Evolutionary conservation across 2,888 invertebrate species (phyloP), one percentile per base, ranked within the genome.

Genomic region (Dusona sp.): DNA sequence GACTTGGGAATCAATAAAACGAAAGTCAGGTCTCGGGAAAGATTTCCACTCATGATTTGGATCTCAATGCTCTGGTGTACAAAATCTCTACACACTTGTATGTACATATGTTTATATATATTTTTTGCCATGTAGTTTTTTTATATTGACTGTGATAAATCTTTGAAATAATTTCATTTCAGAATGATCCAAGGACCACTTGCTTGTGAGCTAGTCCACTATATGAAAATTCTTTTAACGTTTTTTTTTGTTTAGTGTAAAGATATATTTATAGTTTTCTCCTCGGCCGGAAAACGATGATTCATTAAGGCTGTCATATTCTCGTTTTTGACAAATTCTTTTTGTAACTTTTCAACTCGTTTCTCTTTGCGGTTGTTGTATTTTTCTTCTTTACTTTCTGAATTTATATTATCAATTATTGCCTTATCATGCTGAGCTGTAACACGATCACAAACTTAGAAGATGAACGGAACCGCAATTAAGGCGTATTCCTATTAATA

Each of bases 401-500:
- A 25, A 67, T 72, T 51, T 51, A 45, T 54, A 65, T 72, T 79
- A 72, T 80, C 83, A 86, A 83, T 83, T 80, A 83, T 86, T 86
- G 83, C 83, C 79, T 83, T 65, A 38, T 38, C 79, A 57, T 36
- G 79, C 57, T 67, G 74, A 68, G 45, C 64, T 36, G 25, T 29
- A 45, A 48, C 36, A 19, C 42, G 48, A 48, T 33, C 48, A 29
- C 57, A 42, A 73, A 54, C 72, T 57, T 73, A 67, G 19, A 61
- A 68, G 80, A 81, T 54, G 77, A 80, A 80, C 65, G 65, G 45
- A 77, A 81, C 68, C 78, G 84, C 80, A 80, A 81, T 86, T 79
- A 79, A 78, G 78, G 33, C 65, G 38, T 38, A 57, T 51, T 73
- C 74, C 86, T 84, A 86, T 84, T 86, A 86, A 86, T 86, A 84